Evolutionary conservation across 2,797 vertebrate genomes (phyloP).

Genomic region (Manis javanica): DNA sequence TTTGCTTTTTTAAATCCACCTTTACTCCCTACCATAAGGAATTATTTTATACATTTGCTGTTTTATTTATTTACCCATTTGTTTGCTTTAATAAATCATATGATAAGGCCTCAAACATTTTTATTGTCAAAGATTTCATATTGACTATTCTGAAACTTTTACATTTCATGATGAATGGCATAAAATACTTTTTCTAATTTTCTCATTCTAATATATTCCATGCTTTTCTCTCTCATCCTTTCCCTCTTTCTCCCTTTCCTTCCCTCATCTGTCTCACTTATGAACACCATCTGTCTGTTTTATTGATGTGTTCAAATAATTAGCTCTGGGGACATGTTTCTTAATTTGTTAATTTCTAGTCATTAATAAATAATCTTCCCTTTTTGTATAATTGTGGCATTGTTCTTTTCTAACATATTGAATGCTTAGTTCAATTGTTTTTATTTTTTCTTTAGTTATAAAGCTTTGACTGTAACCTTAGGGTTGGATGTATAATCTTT

Average conservation of each 20-base stretch:
- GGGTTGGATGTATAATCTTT: neutral
- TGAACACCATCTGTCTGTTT: neutral
- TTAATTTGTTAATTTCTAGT: conserved; percentile 24
- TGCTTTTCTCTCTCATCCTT: neutral
- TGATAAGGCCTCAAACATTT: neutral
- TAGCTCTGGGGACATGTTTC: neutral
- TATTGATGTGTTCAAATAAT: neutral
- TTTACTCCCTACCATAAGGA: conserved; percentile 12
- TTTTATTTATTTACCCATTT: neutral
- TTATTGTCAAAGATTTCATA: neutral
- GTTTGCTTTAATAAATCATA: neutral
- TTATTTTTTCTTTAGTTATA: neutral
- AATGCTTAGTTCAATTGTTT: neutral
- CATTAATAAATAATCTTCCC: neutral
- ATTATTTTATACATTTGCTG: neutral
- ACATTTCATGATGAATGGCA: neutral
- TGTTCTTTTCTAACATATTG: neutral
- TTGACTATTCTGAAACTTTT: neutral
- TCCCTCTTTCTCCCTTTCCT: neutral
- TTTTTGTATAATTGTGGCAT: neutral
- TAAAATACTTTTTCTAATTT: neutral
- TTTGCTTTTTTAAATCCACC: neutral
- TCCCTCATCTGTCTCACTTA: neutral
- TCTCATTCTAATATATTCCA: neutral
- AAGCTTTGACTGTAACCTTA: neutral